Evolutionary conservation across 1,140 invertebrate species (phyloP), one percentile per base, ranked within the genome.

Genomic region (Pygmarrhopalites habei): DNA sequence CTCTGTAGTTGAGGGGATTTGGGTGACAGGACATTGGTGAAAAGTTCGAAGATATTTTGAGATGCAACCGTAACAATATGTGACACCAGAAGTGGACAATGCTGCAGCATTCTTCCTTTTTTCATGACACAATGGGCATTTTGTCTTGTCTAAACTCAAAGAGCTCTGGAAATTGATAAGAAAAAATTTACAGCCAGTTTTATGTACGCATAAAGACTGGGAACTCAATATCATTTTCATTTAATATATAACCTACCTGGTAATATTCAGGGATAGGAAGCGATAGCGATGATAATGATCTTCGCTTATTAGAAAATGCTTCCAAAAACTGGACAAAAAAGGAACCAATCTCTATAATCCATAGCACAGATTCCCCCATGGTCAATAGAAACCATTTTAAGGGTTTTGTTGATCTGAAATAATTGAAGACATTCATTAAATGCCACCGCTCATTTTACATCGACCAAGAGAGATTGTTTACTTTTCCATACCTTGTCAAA

Each of bases 281-380:
- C 7, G 57, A 44, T n/a, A n/a, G n/a, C 17, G 65, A 29, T 28
- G 52, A 25, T 26, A 29, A 21, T 14, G 62, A 17, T 30, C 62
- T 32, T 17, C 17, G n/a, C 21, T 67, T 60, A 52, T 61, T 63
- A 25, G 62, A 51, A 51, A 56, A 67, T 53, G 61, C 59, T 2
- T 67, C 66, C 15, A 67, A 26, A 44, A 67, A 67, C 28, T 67
- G 66, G 19, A 64, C 62, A 25, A 67, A 67, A 58, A 67, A 67
- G 0, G 66, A 60, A 12, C 66, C 66, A 7, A 67, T 57, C 51
- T 67, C 66, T 10, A 67, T 56, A 0, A 43, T 39, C 35, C 43
- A 60, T 23, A 67, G 41, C 12, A 58, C 52, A 44, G 61, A 55
- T 41, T 67, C 66, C 15, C 61, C 66, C 14, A 67, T 28, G 12